phyloP scores from a whole-genome alignment of 2,888 invertebrate genomes.

The Congeria kusceri region DNA sequence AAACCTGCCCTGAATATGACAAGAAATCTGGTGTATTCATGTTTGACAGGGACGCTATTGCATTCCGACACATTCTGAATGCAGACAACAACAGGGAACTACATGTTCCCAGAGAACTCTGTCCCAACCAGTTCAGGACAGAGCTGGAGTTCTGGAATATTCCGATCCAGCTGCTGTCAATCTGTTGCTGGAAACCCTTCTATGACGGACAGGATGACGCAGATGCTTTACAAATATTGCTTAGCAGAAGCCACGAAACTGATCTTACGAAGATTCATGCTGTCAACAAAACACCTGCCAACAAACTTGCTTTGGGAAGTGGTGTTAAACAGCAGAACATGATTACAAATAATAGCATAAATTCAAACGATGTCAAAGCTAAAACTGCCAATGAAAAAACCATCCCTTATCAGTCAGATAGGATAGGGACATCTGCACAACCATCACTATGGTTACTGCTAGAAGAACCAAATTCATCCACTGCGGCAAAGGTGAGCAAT shows the following conservation, averaged over 20 bases:
- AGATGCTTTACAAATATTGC: constrained; percentile 21
- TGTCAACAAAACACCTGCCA: no score
- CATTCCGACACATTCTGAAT: constrained; percentile 18
- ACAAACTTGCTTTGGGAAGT: no score
- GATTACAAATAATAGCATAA: not conserved
- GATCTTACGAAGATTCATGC: no score
- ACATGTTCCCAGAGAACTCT: constrained; percentile 19
- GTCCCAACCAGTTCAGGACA: constrained; percentile 12
- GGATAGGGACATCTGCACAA: not conserved
- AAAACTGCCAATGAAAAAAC: not conserved
- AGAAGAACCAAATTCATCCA: constrained; percentile 25
- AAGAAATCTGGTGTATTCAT: not conserved
- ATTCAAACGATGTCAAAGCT: not conserved
- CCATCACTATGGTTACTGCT: constrained; percentile 14
- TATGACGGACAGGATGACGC: constrained; percentile 15
- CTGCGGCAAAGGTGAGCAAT: constrained; percentile 27
- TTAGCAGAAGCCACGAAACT: not conserved
- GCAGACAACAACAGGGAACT: constrained; percentile 3
- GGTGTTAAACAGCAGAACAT: no score
- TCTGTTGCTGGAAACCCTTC: constrained; percentile 25
- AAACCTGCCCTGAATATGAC: not conserved
- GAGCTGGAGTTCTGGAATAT: constrained; percentile 20
- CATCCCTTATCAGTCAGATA: no score
- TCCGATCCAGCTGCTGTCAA: not conserved
- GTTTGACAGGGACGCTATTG: constrained; percentile 21